Conservation (phyloP, 2,797 vertebrate species). For the Bucorvus abyssinicus region DNA sequence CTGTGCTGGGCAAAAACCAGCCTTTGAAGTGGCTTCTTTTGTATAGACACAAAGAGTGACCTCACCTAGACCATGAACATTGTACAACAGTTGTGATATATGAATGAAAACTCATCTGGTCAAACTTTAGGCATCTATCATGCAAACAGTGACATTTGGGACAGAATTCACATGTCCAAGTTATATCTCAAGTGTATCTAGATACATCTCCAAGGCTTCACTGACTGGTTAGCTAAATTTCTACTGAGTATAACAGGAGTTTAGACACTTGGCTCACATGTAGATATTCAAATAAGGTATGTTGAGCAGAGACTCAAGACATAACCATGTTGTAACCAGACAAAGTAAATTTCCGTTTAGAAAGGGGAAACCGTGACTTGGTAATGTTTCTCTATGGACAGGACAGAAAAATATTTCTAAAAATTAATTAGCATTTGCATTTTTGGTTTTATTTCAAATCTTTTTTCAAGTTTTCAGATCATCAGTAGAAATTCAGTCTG, state of each 20-base stretch:
- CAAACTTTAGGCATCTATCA: neutral
- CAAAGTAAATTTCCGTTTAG: neutral
- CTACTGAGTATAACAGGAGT: neutral
- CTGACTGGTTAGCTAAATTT: neutral
- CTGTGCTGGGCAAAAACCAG: neutral
- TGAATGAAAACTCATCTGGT: neutral
- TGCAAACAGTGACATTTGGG: neutral
- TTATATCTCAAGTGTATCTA: neutral
- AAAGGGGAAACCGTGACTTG: neutral
- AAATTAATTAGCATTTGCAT: neutral
- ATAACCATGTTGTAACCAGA: neutral
- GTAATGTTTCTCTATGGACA: neutral
- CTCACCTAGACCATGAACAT: neutral
- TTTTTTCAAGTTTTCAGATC: neutral
- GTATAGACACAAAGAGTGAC: neutral
- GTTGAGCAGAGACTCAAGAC: accelerated
- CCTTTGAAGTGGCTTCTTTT: neutral
- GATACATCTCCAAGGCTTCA: neutral
- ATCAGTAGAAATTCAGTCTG: neutral
- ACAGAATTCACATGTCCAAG: neutral
- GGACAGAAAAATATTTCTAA: neutral
- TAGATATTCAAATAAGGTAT: neutral
- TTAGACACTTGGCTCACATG: neutral
- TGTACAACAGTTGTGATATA: neutral
- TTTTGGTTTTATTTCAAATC: accelerated